Conservation (phyloP, 1,140 invertebrate genomes). For the Tyrophagus putrescentiae region DNA sequence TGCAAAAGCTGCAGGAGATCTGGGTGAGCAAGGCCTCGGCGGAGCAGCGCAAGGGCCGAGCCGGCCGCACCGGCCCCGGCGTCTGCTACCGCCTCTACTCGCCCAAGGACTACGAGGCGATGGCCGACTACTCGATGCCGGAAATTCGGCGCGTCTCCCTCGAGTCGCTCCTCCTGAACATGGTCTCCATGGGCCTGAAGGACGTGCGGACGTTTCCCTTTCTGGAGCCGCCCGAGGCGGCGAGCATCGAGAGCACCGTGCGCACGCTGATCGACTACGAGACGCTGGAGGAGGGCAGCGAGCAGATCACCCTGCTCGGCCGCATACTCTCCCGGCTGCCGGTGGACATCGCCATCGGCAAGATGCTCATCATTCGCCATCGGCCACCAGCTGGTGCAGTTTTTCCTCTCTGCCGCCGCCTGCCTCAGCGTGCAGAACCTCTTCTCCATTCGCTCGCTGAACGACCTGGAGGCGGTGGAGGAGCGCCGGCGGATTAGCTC, state of each 20-base stretch:
- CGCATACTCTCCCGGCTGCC: constrained; percentile 71
- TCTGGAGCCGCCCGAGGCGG: constrained; percentile 63
- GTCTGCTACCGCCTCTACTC: constrained; percentile 71
- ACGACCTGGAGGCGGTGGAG: constrained; percentile 58
- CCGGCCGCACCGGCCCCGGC: constrained; percentile 54
- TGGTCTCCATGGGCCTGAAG: constrained; percentile 84
- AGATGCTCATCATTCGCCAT: constrained; percentile 47
- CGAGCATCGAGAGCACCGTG: constrained; percentile 72
- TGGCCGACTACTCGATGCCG: constrained; percentile 64
- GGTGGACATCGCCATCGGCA: constrained; percentile 85
- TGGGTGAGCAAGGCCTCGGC: constrained; percentile 95
- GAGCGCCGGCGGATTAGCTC: constrained; percentile 66
- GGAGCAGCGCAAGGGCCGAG: constrained; percentile 88
- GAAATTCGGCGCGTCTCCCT: constrained; percentile 83
- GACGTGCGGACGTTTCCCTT: constrained; percentile 87
- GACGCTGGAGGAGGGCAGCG: constrained; percentile 46
- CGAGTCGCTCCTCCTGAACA: constrained; percentile 77
- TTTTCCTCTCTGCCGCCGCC: constrained; percentile 76
- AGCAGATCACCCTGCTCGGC: constrained; percentile 76
- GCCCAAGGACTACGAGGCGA: constrained; percentile 61
- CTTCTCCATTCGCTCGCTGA: constrained; percentile 72
- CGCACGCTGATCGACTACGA: constrained; percentile 72
- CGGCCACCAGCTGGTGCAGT: constrained; percentile 41
- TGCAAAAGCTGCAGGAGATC: constrained; percentile 83
- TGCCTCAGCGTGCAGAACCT: constrained; percentile 83